Conservation (phyloP, 30 jellyfish, hydroid and myxozoan genomes). For the Pseudorhiza aurosa region DNA sequence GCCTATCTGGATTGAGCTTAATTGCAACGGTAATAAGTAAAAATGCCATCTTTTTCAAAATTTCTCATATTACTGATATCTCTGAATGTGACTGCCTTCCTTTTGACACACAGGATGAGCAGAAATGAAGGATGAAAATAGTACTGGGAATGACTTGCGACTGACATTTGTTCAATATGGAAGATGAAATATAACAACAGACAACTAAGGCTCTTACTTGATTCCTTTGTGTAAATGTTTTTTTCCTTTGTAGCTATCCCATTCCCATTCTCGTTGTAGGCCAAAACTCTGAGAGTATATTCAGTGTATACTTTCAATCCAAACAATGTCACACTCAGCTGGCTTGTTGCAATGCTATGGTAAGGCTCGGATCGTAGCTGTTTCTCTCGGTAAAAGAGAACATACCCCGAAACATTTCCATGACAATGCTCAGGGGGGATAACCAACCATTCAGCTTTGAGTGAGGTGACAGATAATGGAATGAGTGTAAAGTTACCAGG, state of each 20-base stretch:
- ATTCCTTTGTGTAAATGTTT: conserved; percentile 35
- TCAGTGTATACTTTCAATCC: conserved; percentile 62
- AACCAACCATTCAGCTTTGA: conserved; percentile 49
- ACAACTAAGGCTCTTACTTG: conserved; percentile 8
- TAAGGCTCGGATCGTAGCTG: conserved; percentile 39
- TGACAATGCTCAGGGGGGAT: conserved; percentile 20
- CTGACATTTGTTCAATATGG: too few relatives aligned
- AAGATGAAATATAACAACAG: not conserved
- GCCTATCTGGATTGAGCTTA: too few relatives aligned
- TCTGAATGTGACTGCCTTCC: too few relatives aligned
- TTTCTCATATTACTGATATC: too few relatives aligned
- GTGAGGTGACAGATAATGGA: conserved; percentile 50
- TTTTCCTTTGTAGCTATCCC: conserved; percentile 68
- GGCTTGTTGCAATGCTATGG: conserved; percentile 45
- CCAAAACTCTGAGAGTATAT: conserved; percentile 62
- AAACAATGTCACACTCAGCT: conserved; percentile 11
- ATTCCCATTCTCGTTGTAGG: conserved; percentile 75
- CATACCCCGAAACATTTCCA: conserved; percentile 64
- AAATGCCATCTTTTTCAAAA: too few relatives aligned
- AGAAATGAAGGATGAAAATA: too few relatives aligned
- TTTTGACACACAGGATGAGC: too few relatives aligned
- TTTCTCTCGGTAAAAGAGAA: conserved; percentile 51
- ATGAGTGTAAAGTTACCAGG: conserved; percentile 53
- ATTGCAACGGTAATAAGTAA: too few relatives aligned
- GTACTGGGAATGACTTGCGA: too few relatives aligned